phyloP scores from a whole-genome alignment of 2,797 vertebrate species.

The Sarcophilus harrisii region DNA sequence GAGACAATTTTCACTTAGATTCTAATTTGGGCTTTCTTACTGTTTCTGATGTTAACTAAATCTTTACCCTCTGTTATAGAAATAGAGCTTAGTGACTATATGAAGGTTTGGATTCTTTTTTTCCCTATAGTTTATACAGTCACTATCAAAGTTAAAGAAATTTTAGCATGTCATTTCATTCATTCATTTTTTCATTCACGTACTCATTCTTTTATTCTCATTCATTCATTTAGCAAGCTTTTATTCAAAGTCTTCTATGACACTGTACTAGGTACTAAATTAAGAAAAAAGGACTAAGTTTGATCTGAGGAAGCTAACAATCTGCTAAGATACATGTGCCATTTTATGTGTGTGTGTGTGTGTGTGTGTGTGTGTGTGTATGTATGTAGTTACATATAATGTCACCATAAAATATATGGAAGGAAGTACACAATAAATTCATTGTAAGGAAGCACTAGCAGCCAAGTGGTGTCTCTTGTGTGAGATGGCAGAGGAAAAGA shows the following conservation, averaged over 20 bases:
- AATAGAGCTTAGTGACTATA: slow-evolving; percentile 36
- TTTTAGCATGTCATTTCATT: slow-evolving; percentile 11
- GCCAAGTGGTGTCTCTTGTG: background rate
- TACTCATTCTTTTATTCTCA: background rate
- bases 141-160: background rate
- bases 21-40: slow-evolving; percentile 38
- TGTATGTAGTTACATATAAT: too few species aligned
- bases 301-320: background rate
- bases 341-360: background rate
- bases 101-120: slow-evolving; percentile 34
- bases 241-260: background rate
- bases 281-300: background rate
- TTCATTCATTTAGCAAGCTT: slow-evolving; percentile 1
- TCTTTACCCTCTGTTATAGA: background rate
- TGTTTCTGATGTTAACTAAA: slow-evolving; percentile 43
- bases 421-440: background rate
- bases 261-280: background rate
- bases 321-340: background rate
- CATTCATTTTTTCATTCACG: slow-evolving; percentile 3
- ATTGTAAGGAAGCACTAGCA: too few species aligned
- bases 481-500: background rate
- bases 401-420: background rate
- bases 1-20: slow-evolving; percentile 4
- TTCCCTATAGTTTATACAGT: background rate
- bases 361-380: background rate